Percentiles rank a stretch among this genome's conserved stretches.
Evolutionary conservation across 23 tunicate genomes (phyloP).

Genomic region (Trididemnum nubilum): DNA sequence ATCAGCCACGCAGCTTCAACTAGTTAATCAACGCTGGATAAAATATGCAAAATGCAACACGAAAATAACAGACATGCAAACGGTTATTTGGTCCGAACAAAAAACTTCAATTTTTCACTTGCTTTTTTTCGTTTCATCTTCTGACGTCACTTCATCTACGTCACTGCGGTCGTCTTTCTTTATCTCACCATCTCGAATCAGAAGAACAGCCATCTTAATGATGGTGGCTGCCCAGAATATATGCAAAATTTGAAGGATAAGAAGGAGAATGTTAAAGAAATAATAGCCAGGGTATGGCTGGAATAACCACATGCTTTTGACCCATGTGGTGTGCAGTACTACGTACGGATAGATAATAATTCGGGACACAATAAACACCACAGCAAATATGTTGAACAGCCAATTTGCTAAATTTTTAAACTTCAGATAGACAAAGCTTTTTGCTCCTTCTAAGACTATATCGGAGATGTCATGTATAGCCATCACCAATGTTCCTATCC

Average conservation of each 20-base stretch:
- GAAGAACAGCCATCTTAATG: constrained; percentile 66
- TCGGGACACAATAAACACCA: constrained; percentile 76
- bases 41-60: too few species aligned
- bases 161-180: constrained; percentile 87
- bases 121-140: constrained; percentile 24
- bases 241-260: constrained; percentile 71
- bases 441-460: constrained; percentile 80
- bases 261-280: constrained; percentile 67
- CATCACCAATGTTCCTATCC: constrained; percentile 90
- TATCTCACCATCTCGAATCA: constrained; percentile 47
- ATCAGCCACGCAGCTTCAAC: too few species aligned
- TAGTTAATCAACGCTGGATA: too few species aligned
- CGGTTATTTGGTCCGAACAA: too few species aligned
- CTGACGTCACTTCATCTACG: constrained; percentile 46
- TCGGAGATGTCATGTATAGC: constrained; percentile 96
- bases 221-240: constrained; percentile 90
- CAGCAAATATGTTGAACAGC: constrained; percentile 73
- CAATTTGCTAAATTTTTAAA: constrained; percentile 46
- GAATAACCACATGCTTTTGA: constrained; percentile 61
- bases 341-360: constrained; percentile 61
- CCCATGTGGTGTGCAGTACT: constrained; percentile 76
- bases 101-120: background rate
- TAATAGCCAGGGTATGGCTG: constrained; percentile 61
- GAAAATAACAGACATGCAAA: too few species aligned
- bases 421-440: constrained; percentile 64